Conservation (phyloP, 2,888 invertebrate genomes). For the Eupeodes latifasciatus region DNA sequence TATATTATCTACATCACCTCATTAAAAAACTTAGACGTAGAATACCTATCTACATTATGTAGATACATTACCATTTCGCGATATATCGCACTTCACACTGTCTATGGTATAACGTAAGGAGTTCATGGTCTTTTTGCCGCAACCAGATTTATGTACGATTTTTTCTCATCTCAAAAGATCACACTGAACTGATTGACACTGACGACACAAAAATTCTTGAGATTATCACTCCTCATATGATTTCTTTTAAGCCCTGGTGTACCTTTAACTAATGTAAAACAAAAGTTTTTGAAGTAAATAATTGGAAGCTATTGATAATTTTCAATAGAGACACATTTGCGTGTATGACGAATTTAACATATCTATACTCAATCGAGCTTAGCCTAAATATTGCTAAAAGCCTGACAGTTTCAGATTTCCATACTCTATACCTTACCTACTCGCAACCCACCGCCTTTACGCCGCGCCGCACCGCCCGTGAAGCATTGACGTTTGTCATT, state of each 20-base stretch:
- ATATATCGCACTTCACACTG: conserved; percentile 9
- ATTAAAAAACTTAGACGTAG: neutral
- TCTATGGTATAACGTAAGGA: conserved; percentile 14
- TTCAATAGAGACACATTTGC: neutral
- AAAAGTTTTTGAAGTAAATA: neutral
- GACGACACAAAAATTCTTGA: conserved; percentile 9
- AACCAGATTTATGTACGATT: conserved; percentile 27
- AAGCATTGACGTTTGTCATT: conserved; percentile 59
- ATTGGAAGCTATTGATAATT: conserved; percentile 23
- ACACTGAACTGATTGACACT: neutral
- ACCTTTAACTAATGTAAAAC: neutral
- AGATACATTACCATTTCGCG: conserved; percentile 25
- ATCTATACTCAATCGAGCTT: conserved; percentile 44
- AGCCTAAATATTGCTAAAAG: conserved; percentile 57
- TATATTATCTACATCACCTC: conserved; percentile 12
- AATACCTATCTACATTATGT: too few relatives aligned
- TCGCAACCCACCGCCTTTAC: neutral
- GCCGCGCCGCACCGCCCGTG: neutral
- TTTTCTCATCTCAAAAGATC: neutral
- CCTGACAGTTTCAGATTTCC: conserved; percentile 7
- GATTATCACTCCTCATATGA: conserved; percentile 13
- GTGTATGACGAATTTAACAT: conserved; percentile 51
- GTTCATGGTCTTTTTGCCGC: conserved; percentile 54
- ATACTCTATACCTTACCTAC: neutral
- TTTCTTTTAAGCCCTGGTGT: neutral